Conservation (phyloP, 2,888 invertebrate species). For the Adineta ricciae region DNA sequence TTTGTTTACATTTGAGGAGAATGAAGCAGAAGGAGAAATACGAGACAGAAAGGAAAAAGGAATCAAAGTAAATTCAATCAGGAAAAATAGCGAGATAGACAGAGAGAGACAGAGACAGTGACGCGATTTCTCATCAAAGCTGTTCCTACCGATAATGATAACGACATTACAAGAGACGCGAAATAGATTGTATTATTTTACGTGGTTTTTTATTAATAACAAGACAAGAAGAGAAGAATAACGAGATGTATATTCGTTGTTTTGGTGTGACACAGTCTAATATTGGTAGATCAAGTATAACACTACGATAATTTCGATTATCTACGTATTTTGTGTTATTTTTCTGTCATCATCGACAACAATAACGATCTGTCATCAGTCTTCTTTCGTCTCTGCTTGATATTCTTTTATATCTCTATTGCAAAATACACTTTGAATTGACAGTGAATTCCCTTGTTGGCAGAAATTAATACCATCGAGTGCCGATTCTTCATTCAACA, state of each 20-base stretch:
- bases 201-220: neutral
- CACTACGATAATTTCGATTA: neutral
- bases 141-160: neutral
- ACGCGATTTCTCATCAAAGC: neutral
- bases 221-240: neutral
- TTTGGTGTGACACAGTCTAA: neutral
- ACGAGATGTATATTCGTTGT: neutral
- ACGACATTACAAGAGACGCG: neutral
- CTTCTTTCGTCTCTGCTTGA: neutral
- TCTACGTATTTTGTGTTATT: neutral
- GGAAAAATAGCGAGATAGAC: neutral
- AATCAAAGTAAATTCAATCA: neutral
- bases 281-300: neutral
- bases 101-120: neutral
- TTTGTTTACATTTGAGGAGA: neutral
- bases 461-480: neutral
- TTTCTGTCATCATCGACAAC: neutral
- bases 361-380: neutral
- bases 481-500: neutral
- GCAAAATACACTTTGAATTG: neutral
- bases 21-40: neutral
- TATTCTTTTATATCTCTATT: neutral
- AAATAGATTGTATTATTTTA: neutral
- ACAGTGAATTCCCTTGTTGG: neutral
- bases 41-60: neutral